phyloP scores from a whole-genome alignment of 92 coral and sea anemone species.

The Parazoanthus darwini region DNA sequence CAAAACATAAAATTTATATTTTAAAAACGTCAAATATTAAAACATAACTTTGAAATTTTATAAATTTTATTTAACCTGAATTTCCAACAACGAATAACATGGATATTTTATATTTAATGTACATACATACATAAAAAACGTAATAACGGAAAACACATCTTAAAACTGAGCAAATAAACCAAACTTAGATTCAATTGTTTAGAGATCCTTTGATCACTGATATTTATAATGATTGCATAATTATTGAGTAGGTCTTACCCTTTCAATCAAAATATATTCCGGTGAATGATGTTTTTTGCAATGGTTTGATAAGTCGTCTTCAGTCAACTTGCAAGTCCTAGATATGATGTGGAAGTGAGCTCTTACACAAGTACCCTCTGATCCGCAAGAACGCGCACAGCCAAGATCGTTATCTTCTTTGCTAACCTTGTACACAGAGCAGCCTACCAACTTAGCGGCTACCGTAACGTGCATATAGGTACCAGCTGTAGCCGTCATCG shows the following conservation, averaged over 20 bases:
- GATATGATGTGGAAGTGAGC: not conserved
- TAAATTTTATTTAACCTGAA: too few relatives aligned
- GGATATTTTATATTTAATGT: too few relatives aligned
- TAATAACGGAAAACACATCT: too few relatives aligned
- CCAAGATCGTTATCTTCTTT: not conserved
- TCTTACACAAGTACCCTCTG: not conserved
- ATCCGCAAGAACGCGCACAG: not conserved
- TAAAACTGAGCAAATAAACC: too few relatives aligned
- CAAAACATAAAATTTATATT: too few relatives aligned
- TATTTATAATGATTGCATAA: too few relatives aligned
- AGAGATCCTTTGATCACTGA: too few relatives aligned
- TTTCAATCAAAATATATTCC: not conserved
- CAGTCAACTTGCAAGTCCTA: slow-evolving; percentile 7
- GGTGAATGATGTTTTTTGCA: not conserved
- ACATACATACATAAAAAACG: too few relatives aligned
- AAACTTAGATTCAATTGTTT: not conserved
- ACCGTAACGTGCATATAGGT: not conserved
- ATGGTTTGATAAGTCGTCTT: not conserved
- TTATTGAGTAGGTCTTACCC: not conserved
- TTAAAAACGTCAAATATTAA: too few relatives aligned
- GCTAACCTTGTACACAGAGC: not conserved
- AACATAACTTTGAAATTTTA: too few relatives aligned
- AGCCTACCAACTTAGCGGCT: not conserved
- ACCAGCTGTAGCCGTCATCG: not conserved
- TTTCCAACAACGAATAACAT: too few relatives aligned